phyloP scores from a whole-genome alignment of 2,113 vertebrate species.

The Glareola pratincola region DNA sequence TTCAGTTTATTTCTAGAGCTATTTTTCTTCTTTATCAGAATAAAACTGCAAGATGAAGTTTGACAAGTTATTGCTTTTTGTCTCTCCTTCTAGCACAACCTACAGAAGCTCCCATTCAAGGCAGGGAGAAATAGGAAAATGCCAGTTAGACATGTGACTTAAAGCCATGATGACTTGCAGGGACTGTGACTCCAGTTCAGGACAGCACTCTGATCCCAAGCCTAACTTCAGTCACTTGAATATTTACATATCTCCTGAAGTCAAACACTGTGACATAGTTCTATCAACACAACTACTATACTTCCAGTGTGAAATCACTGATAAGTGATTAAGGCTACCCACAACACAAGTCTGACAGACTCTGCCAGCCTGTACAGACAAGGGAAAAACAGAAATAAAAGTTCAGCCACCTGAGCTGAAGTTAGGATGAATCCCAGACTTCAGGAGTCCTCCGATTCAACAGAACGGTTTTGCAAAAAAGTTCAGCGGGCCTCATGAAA shows the following conservation, averaged over 20 bases:
- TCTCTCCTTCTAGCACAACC: neutral
- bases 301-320: neutral
- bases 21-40: neutral
- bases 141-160: neutral
- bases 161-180: neutral
- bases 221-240: neutral
- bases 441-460: neutral
- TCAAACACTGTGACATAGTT: neutral
- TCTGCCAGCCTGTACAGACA: neutral
- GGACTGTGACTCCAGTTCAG: neutral
- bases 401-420: neutral
- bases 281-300: accelerated
- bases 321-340: neutral
- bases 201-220: neutral
- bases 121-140: neutral
- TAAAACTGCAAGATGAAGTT: neutral
- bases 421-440: neutral
- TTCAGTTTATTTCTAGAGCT: neutral
- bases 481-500: neutral
- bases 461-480: neutral
- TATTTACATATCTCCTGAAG: neutral
- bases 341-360: neutral
- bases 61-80: neutral
- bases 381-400: neutral
- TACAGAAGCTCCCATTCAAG: neutral